Evolutionary conservation across 2,888 invertebrate species (phyloP), one percentile per base, ranked within the genome.

Genomic region (Malacosoma neustria): DNA sequence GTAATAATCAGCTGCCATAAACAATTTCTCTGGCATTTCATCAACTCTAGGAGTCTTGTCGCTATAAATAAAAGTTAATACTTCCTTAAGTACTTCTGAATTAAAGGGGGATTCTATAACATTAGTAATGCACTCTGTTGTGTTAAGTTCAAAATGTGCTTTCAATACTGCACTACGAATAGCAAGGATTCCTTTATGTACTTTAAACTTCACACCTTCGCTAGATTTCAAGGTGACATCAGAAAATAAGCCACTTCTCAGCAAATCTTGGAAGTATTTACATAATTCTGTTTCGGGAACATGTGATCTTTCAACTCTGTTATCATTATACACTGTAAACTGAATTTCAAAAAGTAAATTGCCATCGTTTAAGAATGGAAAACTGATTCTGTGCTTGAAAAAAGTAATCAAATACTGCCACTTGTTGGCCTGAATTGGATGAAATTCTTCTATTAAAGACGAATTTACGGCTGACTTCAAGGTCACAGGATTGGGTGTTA

Each of bases 61-160:
- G 43, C 72, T 82, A 36, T 85, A 85, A 39, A 85, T 72, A 37
- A 74, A 85, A 13, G 68, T 75, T 2, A 85, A 44, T 0, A 85
- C 77, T 63, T 82, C 81, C 30, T 51, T 54, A 9, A 85, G 43
- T 0, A 82, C 73, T 34, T 80, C 80, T 12, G 76, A 57, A n/a
- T 81, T 77, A 2, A 82, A 53, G 1, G 69, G 74, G 32, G 79
- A 76, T 42, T 80, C 73, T 2, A 85, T 68, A 42, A 72, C 45
- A 44, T 84, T 84, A 4, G 81, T 84, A 3, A 46, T 48, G 44
- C 75, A 72, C 53, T 85, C 85, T 12, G 63, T 69, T 31, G 81
- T 85, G 43, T 82, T 81, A 36, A 84, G 82, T 40, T 80, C 74
- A 56, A 85, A 85, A 46, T 84, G 76, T 14, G 84, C 85, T 40